Evolutionary conservation across 2,888 invertebrate species (phyloP).

Genomic region (Oxyscelio sp.): DNA sequence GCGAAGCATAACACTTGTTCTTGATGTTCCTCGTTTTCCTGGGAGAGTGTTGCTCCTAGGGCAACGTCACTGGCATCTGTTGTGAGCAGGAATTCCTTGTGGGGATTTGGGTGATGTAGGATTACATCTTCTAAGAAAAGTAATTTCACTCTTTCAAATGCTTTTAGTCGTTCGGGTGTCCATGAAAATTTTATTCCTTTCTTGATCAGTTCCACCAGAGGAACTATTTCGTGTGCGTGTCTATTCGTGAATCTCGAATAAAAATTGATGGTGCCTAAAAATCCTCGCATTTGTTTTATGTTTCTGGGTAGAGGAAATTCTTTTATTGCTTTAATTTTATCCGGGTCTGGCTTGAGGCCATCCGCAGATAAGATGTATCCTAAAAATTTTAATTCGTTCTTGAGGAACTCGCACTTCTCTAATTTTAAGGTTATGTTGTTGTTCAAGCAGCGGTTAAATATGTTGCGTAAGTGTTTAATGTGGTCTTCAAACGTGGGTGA

Average conservation of each 20-base stretch:
- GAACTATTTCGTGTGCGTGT: conserved; percentile 23
- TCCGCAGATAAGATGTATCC: background rate
- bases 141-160: conserved; percentile 49
- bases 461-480: background rate
- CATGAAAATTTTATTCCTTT: conserved; percentile 49
- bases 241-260: conserved; percentile 25
- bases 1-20: too few relatives aligned
- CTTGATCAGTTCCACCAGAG: conserved; percentile 45
- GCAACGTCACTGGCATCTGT: conserved; percentile 68
- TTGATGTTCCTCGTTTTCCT: background rate
- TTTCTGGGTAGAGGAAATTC: background rate
- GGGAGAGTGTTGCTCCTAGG: conserved; percentile 35
- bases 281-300: conserved; percentile 30
- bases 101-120: conserved; percentile 10
- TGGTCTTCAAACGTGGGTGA: background rate
- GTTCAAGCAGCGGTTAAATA: background rate
- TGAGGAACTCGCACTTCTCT: background rate
- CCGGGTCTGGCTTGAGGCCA: background rate
- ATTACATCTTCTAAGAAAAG: conserved; percentile 39
- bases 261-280: conserved; percentile 34
- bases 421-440: background rate
- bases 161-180: background rate
- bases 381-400: background rate
- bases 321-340: background rate
- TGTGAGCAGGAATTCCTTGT: conserved; percentile 47